Percentiles rank a stretch among this genome's conserved stretches.
Conservation (phyloP, 2,113 vertebrate species). For the Otolemur garnettii region DNA sequence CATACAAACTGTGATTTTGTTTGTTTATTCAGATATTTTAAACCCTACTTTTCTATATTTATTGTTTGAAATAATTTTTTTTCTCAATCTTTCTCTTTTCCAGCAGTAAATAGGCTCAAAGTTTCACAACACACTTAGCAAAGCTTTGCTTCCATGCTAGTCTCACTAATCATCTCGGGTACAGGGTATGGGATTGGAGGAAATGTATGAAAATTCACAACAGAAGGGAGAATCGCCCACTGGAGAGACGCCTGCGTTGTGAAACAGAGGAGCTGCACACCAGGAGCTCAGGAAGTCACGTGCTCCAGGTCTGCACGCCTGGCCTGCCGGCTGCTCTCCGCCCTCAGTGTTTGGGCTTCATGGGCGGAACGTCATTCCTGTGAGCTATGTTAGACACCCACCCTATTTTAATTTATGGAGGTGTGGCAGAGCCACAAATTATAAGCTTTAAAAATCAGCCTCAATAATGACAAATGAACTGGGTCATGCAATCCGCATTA, state of each 20-base stretch:
- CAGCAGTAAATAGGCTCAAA: background rate
- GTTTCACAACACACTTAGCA: background rate
- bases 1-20: background rate
- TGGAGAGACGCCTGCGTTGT: background rate
- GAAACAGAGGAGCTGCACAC: background rate
- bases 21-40: conserved; percentile 31
- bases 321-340: background rate
- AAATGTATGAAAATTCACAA: conserved; percentile 7
- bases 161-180: background rate
- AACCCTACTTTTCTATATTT: background rate
- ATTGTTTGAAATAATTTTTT: background rate
- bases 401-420: conserved; percentile 65
- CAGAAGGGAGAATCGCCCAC: background rate
- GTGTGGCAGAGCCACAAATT: conserved; percentile 61
- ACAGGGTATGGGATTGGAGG: background rate
- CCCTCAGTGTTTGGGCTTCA: background rate
- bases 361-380: conserved; percentile 52
- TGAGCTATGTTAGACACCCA: conserved; percentile 40
- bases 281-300: conserved; percentile 43
- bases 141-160: conserved; percentile 34
- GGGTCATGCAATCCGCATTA: conserved; percentile 28
- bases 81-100: background rate
- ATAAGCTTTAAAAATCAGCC: conserved; percentile 27
- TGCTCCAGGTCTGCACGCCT: background rate
- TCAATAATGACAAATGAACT: conserved; percentile 57